Conservation (phyloP, 2,113 vertebrate genomes). For the Malurus melanocephalus region DNA sequence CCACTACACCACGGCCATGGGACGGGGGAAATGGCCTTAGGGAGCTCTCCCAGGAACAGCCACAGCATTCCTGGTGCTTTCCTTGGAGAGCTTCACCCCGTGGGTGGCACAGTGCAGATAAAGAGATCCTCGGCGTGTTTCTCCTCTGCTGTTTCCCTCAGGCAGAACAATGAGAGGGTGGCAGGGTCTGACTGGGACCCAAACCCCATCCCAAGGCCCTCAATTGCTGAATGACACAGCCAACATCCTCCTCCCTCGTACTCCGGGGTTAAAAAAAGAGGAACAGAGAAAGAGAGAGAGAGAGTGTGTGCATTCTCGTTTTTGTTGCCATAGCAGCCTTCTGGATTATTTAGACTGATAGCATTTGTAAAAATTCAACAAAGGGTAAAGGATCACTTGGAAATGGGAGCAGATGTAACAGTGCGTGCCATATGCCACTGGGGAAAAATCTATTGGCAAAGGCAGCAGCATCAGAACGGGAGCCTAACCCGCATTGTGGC, state of each 20-base stretch:
- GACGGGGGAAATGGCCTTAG: background rate
- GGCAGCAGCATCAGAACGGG: constrained; percentile 12
- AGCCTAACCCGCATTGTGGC: constrained; percentile 29
- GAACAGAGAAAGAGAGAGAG: background rate
- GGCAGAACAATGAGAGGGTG: background rate
- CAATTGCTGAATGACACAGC: background rate
- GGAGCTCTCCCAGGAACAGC: background rate
- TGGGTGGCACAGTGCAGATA: rapidly evolving
- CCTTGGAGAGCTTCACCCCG: background rate
- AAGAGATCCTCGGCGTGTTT: background rate
- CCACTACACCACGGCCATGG: rapidly evolving
- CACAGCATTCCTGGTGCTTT: background rate
- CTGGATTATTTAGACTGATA: constrained; percentile 58
- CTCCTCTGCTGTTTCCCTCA: background rate
- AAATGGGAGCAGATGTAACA: constrained; percentile 58
- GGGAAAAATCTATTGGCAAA: constrained; percentile 41
- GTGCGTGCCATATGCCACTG: constrained; percentile 36
- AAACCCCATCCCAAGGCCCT: background rate
- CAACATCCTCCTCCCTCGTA: background rate
- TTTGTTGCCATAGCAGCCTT: constrained; percentile 64
- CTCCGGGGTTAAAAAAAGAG: background rate
- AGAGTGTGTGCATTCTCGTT: background rate
- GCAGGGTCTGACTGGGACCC: background rate
- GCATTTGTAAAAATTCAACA: constrained; percentile 59
- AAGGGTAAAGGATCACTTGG: constrained; percentile 44